Evolutionary conservation across 2,113 vertebrate species (phyloP), one percentile per base, ranked within the genome.

Genomic region (Crotalus horridus): DNA sequence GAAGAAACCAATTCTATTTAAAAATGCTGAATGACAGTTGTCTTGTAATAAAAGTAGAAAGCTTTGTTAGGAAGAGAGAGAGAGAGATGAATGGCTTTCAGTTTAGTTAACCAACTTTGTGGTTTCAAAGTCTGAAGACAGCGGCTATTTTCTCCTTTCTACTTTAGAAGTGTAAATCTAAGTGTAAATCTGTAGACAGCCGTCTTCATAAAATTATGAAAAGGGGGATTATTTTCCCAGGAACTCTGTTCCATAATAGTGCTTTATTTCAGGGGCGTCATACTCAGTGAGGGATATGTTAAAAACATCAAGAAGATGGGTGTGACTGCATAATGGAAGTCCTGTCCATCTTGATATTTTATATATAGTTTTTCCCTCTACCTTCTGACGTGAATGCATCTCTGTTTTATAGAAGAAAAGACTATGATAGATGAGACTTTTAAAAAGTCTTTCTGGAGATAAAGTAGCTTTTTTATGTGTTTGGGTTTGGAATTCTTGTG

Each of bases 1-100:
- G 89, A 90, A 64, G 89, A 87, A 93, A 93, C 89, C 92, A 93
- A 90, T 90, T 90, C 81, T 51, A 64, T 85, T 93, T 90, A 93
- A 93, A 89, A 93, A 90, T 87, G 56, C 92, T 64, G 89, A 87
- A 56, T 87, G 74, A 93, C 23, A 29, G 39, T 86, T 93, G 89
- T 85, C 46, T 43, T 69, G 81, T 55, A 93, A 64, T 93, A 86
- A 53, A 87, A 43, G 55, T 20, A 93, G 89, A 43, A 87, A 54
- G 89, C 46, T 54, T 64, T 86, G 89, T 87, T 93, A 87, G 87
- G 56, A 90, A 48, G 46, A 48, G 46, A 51, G 8, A 51, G 88
- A 7, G 81, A 33, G 81, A 90, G 81, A 93, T 87, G 56, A 90
- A 93, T 64, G 90, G 81, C 56, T 85, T 43, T 93, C 89, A 69